Base-by-base conservation (phyloP, 1,140 invertebrate species). In the Lutraria rhynchaena region DNA sequence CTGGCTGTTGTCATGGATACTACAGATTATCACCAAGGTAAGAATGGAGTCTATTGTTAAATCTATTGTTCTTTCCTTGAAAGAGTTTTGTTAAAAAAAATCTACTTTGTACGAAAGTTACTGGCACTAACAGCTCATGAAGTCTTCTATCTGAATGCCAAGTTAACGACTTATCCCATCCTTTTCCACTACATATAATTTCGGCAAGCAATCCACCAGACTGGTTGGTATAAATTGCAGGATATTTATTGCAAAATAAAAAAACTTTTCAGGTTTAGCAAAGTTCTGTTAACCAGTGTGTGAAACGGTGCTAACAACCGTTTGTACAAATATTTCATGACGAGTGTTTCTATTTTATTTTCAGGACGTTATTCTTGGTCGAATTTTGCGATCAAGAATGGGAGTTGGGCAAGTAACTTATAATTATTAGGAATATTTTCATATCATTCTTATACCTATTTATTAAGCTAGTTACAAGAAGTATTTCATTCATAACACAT, bases 1-100 rank as follows among this genome's bases (percentile, higher is more conserved):
- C 15, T 73, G 70, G 70, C 17, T 55, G 2, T 24, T 73, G 33
- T 57, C 70, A 1, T 73, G 70, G 70, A 37, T 57, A 19, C 1
- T 35, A 0, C 70, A 73, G 33, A 15, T 19, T 13, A 35, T 24
- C n/a, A n/a, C 29, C 0, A 73, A 57, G 70, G 70, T 73, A 46
- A 11, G 58, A 2, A 15, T 61, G 5, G n/a, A n/a, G n/a, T n/a
- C n/a, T n/a, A n/a, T n/a, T n/a, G n/a, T n/a, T n/a, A n/a, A n/a
- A n/a, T n/a, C n/a, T n/a, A n/a, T n/a, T n/a, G n/a, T n/a, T n/a
- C n/a, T n/a, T n/a, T n/a, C n/a, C n/a, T n/a, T n/a, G 3, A 37
- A 49, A 19, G 19, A 9, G 19, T 49, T 11, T 19, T 11, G 19
- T 49, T 49, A 49, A 9, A 49, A 11, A 11, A 11, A 49, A 9